Evolutionary conservation across 2,888 invertebrate species (phyloP), one percentile per base, ranked within the genome.

Genomic region (Hypolimnas misippus): DNA sequence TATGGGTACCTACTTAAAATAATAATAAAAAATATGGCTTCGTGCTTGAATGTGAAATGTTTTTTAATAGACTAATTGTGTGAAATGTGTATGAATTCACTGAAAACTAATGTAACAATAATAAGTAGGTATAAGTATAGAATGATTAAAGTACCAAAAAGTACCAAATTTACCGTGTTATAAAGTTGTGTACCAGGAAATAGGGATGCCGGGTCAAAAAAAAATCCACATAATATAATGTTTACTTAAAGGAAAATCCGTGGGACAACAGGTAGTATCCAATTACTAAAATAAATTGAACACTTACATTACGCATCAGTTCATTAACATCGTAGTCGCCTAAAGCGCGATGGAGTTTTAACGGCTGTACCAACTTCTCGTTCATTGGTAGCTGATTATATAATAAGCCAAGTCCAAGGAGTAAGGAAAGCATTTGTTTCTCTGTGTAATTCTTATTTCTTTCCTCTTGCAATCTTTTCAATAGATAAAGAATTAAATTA

Each of bases 281-380:
- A 38, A 38, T 38, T 38, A 38, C 35, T 38, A n/a, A 3, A 44
- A 19, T 4, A 44, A 44, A 44, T 19, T 21, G n/a, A 12, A n/a
- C 54, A 73, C 84, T 55, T 76, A 92, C 92, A 63, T 74, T 79
- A 68, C 75, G 76, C 79, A 92, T 77, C 8, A 92, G 75, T 31
- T 82, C 80, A 50, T 86, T 83, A 29, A 87, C 83, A 46, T 91
- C 81, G 67, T 93, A 92, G 7, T 86, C 74, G 1, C 92, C 91
- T 49, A 93, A 72, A 52, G 82, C 84, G 0, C 75, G 57, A 67
- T 93, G 93, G 25, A 93, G 80, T 52, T 79, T 65, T 50, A 76
- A 62, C 0, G 82, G 73, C 3, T 84, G 73, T 7, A 79, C 70
- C 1, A 74, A 74, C n/a, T 81, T 76, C 5, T 71, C 73, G n/a